phyloP scores from a whole-genome alignment of 2,113 vertebrate genomes.

The Rhinolophus ferrumequinum region DNA sequence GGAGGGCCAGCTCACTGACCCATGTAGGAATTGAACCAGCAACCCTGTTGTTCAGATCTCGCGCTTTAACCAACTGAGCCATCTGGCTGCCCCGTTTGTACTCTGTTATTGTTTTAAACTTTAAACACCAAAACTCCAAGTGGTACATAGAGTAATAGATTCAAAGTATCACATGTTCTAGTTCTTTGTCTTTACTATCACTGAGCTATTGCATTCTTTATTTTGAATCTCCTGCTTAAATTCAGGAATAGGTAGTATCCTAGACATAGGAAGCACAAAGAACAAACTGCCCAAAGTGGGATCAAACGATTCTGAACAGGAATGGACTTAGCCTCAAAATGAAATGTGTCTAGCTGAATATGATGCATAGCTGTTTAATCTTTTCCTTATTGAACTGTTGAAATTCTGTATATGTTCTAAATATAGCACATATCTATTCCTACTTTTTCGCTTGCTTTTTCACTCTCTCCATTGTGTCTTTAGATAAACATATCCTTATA shows the following conservation, averaged over 20 bases:
- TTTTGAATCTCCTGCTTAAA: neutral
- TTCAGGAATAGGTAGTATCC: neutral
- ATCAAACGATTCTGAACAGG: neutral
- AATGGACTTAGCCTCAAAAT: neutral
- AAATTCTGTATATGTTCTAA: neutral
- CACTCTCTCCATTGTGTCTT: neutral
- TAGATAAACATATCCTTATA: neutral
- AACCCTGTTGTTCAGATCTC: too few relatives aligned
- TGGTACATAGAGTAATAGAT: neutral
- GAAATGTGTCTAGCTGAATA: neutral
- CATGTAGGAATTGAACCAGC: too few relatives aligned
- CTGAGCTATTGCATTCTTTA: neutral
- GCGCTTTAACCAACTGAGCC: too few relatives aligned
- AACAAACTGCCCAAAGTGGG: neutral
- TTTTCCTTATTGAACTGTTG: neutral
- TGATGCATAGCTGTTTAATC: neutral
- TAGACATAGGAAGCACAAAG: neutral
- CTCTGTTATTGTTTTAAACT: neutral
- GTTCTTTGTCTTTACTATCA: neutral
- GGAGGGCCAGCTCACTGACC: too few relatives aligned
- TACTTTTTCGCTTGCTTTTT: neutral
- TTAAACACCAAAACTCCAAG: neutral
- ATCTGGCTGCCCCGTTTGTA: too few relatives aligned
- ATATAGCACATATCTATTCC: too few relatives aligned
- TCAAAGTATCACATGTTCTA: neutral